Percentiles rank a stretch among this genome's conserved stretches.
These are phyloP conservation scores for Bufo bufo DNA, from an alignment of 2,113 vertebrate species.

Conservation along the genomic window DNA sequence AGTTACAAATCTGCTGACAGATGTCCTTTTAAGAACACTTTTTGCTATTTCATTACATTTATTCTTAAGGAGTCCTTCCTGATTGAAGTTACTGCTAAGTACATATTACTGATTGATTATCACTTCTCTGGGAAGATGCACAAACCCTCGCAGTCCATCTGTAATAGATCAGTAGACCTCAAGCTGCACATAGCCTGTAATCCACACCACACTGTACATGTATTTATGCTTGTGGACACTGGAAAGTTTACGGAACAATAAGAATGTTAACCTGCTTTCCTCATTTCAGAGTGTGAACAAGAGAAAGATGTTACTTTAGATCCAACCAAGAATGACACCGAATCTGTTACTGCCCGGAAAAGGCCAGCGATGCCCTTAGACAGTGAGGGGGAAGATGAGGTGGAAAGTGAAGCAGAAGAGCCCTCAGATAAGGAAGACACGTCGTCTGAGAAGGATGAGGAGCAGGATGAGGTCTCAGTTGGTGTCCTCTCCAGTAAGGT, in stretches of 20 bases:
- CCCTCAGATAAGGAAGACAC: conserved; percentile 66
- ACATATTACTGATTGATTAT: background rate
- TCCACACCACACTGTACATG: background rate
- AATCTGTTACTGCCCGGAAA: conserved; percentile 74
- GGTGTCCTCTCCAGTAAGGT: conserved; percentile 78
- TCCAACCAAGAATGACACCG: conserved; percentile 82
- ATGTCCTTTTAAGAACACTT: no score
- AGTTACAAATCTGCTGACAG: no score
- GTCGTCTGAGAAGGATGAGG: conserved; percentile 84
- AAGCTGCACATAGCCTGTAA: background rate
- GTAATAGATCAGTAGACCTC: background rate
- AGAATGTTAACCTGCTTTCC: background rate
- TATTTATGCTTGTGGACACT: no score
- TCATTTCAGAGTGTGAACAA: conserved; percentile 72
- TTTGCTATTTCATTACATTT: no score
- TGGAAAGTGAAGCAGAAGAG: conserved; percentile 86
- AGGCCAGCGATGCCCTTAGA: conserved; percentile 85
- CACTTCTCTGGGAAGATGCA: background rate
- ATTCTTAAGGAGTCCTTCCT: no score
- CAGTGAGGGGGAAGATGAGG: conserved; percentile 96
- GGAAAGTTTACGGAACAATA: no score
- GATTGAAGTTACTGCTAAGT: no score
- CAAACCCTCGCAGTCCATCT: background rate
- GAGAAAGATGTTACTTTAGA: conserved; percentile 76
- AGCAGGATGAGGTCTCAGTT: conserved; percentile 73